Evolutionary conservation across 2,797 vertebrate genomes (phyloP).

Genomic region (Coregonus suidteri): DNA sequence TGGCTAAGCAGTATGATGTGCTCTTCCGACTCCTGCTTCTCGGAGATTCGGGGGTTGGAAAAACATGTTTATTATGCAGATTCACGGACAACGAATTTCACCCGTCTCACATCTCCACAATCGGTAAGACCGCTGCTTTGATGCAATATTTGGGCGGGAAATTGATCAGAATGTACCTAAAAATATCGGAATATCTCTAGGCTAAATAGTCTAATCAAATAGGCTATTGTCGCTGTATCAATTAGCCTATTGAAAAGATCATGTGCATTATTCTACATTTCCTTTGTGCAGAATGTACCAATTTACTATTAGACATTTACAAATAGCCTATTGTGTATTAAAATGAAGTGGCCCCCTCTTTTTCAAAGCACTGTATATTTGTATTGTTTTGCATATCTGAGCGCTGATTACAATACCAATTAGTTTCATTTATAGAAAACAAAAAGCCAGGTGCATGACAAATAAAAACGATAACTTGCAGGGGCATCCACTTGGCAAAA

Average conservation of each 20-base stretch:
- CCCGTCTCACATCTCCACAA: constrained; percentile 96
- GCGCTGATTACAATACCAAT: background rate
- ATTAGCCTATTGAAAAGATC: background rate
- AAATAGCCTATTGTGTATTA: background rate
- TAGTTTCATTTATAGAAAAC: background rate
- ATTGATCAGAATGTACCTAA: background rate
- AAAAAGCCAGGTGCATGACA: background rate
- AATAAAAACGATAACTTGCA: constrained; percentile 12
- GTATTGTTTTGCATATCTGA: background rate
- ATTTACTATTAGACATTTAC: background rate
- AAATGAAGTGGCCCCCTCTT: background rate
- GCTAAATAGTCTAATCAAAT: background rate
- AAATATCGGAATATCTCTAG: background rate
- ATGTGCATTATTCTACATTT: too few species aligned
- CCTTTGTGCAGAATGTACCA: background rate
- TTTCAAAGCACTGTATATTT: background rate
- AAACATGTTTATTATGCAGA: constrained; percentile 96
- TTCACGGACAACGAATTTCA: constrained; percentile 99
- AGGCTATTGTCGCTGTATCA: background rate
- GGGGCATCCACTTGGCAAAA: constrained; percentile 28
- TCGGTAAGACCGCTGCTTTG: constrained; percentile 80
- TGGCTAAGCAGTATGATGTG: constrained; percentile 98
- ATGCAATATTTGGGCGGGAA: background rate
- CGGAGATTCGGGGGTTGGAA: constrained; percentile 96
- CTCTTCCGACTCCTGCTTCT: constrained; percentile 95